Evolutionary conservation across 2,113 vertebrate genomes (phyloP).

Genomic region (Xiphorhynchus elegans): DNA sequence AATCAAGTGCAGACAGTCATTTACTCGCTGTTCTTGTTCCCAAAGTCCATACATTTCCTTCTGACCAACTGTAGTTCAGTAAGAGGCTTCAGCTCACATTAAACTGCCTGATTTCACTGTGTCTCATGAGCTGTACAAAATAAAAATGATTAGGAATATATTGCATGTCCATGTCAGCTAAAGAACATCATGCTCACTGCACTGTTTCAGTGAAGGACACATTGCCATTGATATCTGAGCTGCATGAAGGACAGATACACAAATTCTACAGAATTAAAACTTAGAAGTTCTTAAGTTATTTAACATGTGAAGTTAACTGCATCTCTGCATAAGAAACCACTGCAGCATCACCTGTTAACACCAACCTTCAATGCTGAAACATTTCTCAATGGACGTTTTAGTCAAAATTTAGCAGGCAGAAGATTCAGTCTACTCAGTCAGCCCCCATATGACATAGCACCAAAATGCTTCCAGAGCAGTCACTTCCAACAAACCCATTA

Average conservation of each 20-base stretch:
- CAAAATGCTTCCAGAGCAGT: neutral
- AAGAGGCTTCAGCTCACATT: neutral
- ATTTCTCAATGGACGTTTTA: neutral
- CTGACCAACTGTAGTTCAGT: neutral
- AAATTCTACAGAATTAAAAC: neutral
- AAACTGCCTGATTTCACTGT: neutral
- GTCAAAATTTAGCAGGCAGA: neutral
- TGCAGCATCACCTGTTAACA: neutral
- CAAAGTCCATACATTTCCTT: neutral
- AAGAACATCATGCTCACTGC: neutral
- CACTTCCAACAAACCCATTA: neutral
- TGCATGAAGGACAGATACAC: neutral
- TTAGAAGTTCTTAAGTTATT: neutral
- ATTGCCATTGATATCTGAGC: neutral
- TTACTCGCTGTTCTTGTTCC: neutral
- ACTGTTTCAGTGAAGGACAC: neutral
- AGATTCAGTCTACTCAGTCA: neutral
- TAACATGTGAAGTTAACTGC: neutral
- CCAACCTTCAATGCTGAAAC: neutral
- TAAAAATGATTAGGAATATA: neutral
- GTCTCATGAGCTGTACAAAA: neutral
- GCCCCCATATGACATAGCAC: neutral
- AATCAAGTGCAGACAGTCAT: neutral
- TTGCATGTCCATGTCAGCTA: fast-evolving
- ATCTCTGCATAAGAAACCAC: neutral